Base-by-base conservation (phyloP, 2,888 invertebrate species). In the Antheraea yamamai region DNA sequence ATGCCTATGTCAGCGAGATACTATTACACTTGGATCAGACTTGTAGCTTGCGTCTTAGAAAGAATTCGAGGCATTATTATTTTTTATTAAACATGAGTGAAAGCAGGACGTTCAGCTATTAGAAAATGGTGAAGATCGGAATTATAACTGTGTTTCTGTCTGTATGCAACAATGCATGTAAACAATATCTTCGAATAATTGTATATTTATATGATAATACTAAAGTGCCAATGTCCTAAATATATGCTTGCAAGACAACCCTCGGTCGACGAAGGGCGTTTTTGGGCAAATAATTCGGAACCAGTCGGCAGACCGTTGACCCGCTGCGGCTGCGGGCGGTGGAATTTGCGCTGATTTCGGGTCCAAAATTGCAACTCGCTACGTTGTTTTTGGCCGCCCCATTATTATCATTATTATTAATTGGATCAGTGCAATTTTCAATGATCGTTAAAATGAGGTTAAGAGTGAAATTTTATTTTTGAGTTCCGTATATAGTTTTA, bases 301-400 rank as follows among this genome's bases (percentile, higher is more conserved):
- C 94, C 91, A 90, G 93, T 94, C 90, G 76, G 75, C 72, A 68
- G 88, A 81, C 83, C 91, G 81, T 88, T 87, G 89, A 90, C 90
- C 92, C 52, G 20, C 70, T n/a, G 68, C 58, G 83, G 82, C 88
- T 84, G 79, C 77, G 77, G 84, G 91, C 92, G 86, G 82, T 82
- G 89, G 92, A 87, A 92, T 93, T 91, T 90, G 89, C 85, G 89
- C 91, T 87, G 90, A 92, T 92, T 94, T 91, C 87, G 91, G 87
- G 80, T 85, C 89, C 87, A 90, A 92, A 93, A 90, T 94, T 91
- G 91, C 93, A 92, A 91, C 83, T 90, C 87, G 90, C 87, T 87
- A 88, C 89, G 84, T 91, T 90, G 91, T 92, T 94, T 93, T 93
- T 93, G 88, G 89, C 77, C 79, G 83, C 83, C 82, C 83, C 89